Evolutionary conservation across 92 coral and sea anemone genomes (phyloP).

Genomic region (Isaurus tuberculatus): DNA sequence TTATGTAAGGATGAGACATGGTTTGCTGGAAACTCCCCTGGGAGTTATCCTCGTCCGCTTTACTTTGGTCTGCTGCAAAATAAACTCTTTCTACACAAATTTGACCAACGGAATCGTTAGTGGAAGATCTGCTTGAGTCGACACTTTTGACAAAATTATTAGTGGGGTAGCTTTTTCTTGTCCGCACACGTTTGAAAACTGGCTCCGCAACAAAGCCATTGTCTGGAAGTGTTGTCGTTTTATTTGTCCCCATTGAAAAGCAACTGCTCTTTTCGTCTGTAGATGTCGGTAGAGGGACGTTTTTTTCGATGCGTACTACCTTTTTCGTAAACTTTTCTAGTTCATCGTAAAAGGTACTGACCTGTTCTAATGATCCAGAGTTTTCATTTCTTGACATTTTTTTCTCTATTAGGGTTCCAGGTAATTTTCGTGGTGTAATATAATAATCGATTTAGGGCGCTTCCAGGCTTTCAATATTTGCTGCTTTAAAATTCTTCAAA

Average conservation of each 20-base stretch:
- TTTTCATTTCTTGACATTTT: background rate
- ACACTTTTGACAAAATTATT: background rate
- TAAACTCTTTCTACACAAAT: constrained; percentile 41
- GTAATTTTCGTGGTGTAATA: background rate
- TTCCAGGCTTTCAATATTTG: background rate
- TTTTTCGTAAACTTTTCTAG: constrained; percentile 24
- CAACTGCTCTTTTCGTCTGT: background rate
- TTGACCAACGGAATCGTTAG: constrained; percentile 4
- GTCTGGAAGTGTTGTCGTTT: background rate
- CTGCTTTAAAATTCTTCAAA: background rate
- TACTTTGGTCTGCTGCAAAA: constrained; percentile 13
- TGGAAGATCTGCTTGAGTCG: background rate
- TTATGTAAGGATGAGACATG: background rate
- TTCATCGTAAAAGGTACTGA: background rate
- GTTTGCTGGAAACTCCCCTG: background rate
- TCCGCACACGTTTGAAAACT: constrained; percentile 19
- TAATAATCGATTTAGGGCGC: background rate
- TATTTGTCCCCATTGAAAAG: background rate
- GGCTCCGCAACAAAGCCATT: background rate
- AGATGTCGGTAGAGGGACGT: background rate
- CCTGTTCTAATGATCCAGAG: background rate
- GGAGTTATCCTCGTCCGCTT: background rate
- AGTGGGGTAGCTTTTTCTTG: background rate
- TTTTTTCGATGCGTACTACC: constrained; percentile 5
- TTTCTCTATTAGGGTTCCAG: background rate